Evolutionary conservation across 2,888 invertebrate species (phyloP), one percentile per base, ranked within the genome.

Genomic region (Lagria hirta): DNA sequence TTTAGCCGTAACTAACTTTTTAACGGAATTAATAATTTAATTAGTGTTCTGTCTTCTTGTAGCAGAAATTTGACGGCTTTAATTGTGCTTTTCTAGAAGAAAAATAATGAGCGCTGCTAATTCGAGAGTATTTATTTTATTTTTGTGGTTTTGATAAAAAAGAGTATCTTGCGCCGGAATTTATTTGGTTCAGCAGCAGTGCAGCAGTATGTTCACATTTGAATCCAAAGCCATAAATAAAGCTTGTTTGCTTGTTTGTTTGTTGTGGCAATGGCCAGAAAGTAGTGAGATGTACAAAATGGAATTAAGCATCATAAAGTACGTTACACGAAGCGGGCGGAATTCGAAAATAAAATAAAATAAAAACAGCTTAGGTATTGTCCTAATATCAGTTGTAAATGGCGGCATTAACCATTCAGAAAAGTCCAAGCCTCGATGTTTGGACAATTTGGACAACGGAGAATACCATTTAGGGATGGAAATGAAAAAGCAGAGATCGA

Each of bases 11-110:
- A 55, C 58, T 53, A 53, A 60, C 50, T 57, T 57, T 59, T 57
- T 57, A 61, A 61, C 57, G 41, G 52, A 60, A 60, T 60, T 62
- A 60, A 56, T 61, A 60, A 63, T 60, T 61, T 52, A 55, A 60
- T 62, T 61, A 46, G 29, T 32, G 5, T 11, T 17, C 29, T 29
- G 29, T 32, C 21, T 14, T 32, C 21, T 21, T 18, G 14, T 18
- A 21, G 12, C 13, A 32, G 14, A 20, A 30, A 21, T 32, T 32
- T 8, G 20, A 21, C 20, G 20, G 13, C 32, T 32, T 20, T 32
- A 21, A 32, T 32, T 32, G n/a, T n/a, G 32, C 32, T 20, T 32
- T n/a, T 18, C 21, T 7, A 12, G 3, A 18, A 20, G 22, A 4
- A 3, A n/a, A n/a, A n/a, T n/a, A n/a, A n/a, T n/a, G n/a, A n/a